phyloP scores from a whole-genome alignment of 2,888 invertebrate species.

The Nasonia oneida region DNA sequence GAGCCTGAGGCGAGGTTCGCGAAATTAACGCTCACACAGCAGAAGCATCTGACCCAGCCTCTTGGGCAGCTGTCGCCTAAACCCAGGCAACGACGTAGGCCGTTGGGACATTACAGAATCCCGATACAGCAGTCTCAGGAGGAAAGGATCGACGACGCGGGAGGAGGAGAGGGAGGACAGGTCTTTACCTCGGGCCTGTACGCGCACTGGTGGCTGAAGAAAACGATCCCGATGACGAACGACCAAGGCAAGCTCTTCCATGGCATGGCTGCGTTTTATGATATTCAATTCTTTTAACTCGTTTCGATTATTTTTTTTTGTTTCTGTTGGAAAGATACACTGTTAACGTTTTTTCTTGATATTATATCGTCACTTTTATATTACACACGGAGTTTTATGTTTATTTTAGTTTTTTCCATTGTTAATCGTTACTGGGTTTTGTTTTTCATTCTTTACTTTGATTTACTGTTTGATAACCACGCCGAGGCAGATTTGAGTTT shows the following conservation, averaged over 20 bases:
- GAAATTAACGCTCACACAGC: constrained; percentile 31
- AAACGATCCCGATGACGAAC: constrained; percentile 83
- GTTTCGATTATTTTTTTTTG: constrained; percentile 41
- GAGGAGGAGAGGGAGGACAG: constrained; percentile 70
- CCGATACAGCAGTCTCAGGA: constrained; percentile 14
- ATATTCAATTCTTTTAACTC: constrained; percentile 20
- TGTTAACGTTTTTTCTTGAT: constrained; percentile 23
- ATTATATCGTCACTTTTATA: constrained; percentile 4
- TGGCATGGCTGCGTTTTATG: constrained; percentile 78
- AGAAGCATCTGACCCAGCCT: constrained; percentile 70
- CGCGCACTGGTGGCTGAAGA: constrained; percentile 96
- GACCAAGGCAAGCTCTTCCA: constrained; percentile 78
- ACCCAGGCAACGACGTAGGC: constrained; percentile 10
- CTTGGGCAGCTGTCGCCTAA: constrained; percentile 42
- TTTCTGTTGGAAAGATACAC: constrained; percentile 10
- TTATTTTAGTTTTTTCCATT: constrained; percentile 17
- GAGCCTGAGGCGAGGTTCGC: constrained; percentile 58
- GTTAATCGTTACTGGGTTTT: constrained; percentile 17
- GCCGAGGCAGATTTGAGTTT: constrained; percentile 48
- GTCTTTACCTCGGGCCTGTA: constrained; percentile 91
- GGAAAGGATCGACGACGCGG: constrained; percentile 1
- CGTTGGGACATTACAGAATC: constrained; percentile 10
- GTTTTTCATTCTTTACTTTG: constrained; percentile 34
- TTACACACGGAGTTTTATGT: neutral
- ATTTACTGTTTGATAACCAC: constrained; percentile 54